Conservation (phyloP, 1,140 invertebrate genomes). For the Halotydeus destructor region DNA sequence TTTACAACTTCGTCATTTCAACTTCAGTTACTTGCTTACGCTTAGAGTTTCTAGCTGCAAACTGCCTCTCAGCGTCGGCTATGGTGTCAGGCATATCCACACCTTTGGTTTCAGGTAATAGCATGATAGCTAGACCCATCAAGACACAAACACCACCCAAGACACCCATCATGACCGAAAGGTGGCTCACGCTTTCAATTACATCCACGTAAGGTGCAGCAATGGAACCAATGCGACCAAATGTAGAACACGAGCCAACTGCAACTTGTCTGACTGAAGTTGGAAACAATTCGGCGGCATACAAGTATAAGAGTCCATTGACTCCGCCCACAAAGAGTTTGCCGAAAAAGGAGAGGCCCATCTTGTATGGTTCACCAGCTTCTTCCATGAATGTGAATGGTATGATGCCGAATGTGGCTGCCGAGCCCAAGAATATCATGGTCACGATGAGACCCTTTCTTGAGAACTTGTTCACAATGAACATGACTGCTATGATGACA, state of each 20-base stretch:
- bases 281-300: conserved; percentile 59
- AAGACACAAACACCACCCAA: neutral
- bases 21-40: too few species aligned
- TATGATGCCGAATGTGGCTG: conserved; percentile 27
- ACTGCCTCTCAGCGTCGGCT: neutral
- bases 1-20: too few species aligned
- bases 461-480: conserved; percentile 30
- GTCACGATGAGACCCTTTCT: conserved; percentile 14
- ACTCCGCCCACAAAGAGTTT: too few species aligned
- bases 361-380: too few species aligned
- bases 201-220: conserved; percentile 28
- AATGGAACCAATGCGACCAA: conserved; percentile 22
- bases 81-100: conserved; percentile 7
- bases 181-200: conserved; percentile 26
- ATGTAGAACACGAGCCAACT: conserved; percentile 22
- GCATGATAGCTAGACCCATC: neutral
- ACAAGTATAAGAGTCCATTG: too few species aligned
- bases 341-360: neutral
- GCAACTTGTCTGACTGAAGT: conserved; percentile 31
- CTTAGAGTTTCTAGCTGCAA: too few species aligned
- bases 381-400: conserved; percentile 12
- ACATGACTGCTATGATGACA: conserved; percentile 42
- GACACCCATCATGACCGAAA: neutral
- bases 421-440: conserved; percentile 17
- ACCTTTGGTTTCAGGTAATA: conserved; percentile 4